These are phyloP conservation scores for Spatulosminthurus flaviceps DNA, from an alignment of 2,888 invertebrate species.

Conservation along the genomic window DNA sequence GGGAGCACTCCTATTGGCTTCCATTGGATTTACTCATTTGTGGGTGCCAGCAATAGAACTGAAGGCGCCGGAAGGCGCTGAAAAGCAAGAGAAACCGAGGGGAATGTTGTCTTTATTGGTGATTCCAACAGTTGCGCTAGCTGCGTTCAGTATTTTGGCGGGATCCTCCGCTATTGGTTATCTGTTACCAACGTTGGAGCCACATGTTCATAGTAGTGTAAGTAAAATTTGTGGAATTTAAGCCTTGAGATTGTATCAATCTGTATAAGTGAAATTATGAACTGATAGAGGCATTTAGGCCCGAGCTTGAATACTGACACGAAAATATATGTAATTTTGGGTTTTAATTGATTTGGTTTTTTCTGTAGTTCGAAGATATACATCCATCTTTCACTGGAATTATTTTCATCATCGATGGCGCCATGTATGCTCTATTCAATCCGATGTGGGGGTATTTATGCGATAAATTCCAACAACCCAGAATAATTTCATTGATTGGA, in stretches of 20 bases:
- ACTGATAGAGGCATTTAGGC: no score
- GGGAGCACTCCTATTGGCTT: conserved; percentile 65
- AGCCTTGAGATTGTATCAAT: no score
- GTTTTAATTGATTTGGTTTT: not conserved
- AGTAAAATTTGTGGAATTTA: not conserved
- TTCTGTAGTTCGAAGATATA: conserved; percentile 53
- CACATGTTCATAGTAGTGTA: conserved; percentile 74
- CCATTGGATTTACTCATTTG: conserved; percentile 65
- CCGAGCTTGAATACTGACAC: no score
- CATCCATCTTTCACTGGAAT: conserved; percentile 64
- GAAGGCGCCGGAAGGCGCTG: not conserved
- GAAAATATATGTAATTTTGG: no score
- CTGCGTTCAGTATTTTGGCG: conserved; percentile 77
- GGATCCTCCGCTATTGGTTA: conserved; percentile 87
- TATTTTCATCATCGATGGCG: conserved; percentile 84
- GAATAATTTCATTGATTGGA: conserved; percentile 75
- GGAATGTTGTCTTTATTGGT: conserved; percentile 73
- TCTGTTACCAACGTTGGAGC: conserved; percentile 87
- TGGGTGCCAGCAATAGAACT: conserved; percentile 63
- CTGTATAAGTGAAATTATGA: no score
- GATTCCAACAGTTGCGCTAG: conserved; percentile 79
- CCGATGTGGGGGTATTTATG: conserved; percentile 84
- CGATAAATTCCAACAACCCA: conserved; percentile 76
- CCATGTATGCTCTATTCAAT: conserved; percentile 80
- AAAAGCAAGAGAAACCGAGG: not conserved